A percentile compares a stretch with the other conserved stretches of the same genome.
These are phyloP conservation scores for Pristionchus exspectatus DNA, from an alignment of 2,888 invertebrate genomes.

Conservation along the genomic window DNA sequence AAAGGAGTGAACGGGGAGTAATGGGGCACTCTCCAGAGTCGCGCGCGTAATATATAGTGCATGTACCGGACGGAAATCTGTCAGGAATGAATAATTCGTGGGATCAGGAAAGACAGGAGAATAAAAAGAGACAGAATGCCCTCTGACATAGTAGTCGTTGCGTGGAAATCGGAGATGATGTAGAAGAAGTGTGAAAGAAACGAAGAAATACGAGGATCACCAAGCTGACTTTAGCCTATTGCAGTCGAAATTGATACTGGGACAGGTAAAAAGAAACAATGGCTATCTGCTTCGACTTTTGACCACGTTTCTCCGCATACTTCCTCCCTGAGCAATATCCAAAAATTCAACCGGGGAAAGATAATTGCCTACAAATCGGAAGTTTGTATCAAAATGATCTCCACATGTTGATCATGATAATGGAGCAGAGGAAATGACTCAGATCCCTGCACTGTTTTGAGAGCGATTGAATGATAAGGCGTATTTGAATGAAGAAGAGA, in stretches of 20 bases:
- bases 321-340: no score
- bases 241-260: neutral
- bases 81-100: neutral
- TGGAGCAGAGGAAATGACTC: neutral
- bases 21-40: no score
- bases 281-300: neutral
- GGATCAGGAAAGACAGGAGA: neutral
- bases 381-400: neutral
- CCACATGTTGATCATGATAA: constrained; percentile 7
- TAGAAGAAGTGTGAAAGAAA: neutral
- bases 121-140: neutral
- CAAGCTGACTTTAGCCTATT: neutral
- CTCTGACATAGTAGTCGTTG: neutral
- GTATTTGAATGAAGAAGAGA: constrained; percentile 24
- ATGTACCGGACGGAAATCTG: neutral
- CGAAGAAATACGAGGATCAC: neutral
- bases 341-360: no score
- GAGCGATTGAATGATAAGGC: neutral
- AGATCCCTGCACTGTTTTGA: neutral
- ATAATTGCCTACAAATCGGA: no score
- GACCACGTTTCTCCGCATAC: no score
- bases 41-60: neutral
- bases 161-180: neutral
- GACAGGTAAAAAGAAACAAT: neutral
- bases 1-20: no score